phyloP scores from a whole-genome alignment of 2,888 invertebrate genomes.

The Sepioteuthis lessoniana region DNA sequence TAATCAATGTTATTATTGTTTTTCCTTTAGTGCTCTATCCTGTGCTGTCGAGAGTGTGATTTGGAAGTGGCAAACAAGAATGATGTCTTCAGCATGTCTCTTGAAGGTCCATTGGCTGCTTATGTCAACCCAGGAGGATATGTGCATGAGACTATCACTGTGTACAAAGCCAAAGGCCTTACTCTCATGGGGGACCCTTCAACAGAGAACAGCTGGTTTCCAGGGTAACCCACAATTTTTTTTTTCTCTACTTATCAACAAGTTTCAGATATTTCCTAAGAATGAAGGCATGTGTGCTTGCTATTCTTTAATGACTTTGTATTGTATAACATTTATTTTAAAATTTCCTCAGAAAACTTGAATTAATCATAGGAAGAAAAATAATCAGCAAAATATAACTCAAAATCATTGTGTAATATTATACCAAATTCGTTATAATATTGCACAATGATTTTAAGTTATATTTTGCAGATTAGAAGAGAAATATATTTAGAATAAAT shows the following conservation, averaged over 20 bases:
- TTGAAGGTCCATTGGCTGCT: slow-evolving; percentile 84
- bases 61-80: slow-evolving; percentile 76
- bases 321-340: too few species aligned
- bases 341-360: too few species aligned
- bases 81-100: slow-evolving; percentile 87
- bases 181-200: slow-evolving; percentile 78
- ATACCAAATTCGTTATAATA: too few species aligned
- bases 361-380: too few species aligned
- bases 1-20: background rate
- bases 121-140: slow-evolving; percentile 88
- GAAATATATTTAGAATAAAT: too few species aligned
- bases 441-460: too few species aligned
- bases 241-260: background rate
- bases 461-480: too few species aligned
- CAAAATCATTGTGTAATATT: too few species aligned
- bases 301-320: too few species aligned
- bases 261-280: background rate
- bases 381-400: too few species aligned
- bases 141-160: slow-evolving; percentile 87
- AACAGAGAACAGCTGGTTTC: slow-evolving; percentile 88
- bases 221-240: slow-evolving; percentile 80
- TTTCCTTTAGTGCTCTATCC: slow-evolving; percentile 69
- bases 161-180: slow-evolving; percentile 74
- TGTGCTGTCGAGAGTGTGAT: slow-evolving; percentile 77
- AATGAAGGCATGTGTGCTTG: too few species aligned